Percentiles rank a stretch among this genome's conserved stretches.
Evolutionary conservation across 2,113 vertebrate species (phyloP).

Genomic region (Nesospiza acunhae): DNA sequence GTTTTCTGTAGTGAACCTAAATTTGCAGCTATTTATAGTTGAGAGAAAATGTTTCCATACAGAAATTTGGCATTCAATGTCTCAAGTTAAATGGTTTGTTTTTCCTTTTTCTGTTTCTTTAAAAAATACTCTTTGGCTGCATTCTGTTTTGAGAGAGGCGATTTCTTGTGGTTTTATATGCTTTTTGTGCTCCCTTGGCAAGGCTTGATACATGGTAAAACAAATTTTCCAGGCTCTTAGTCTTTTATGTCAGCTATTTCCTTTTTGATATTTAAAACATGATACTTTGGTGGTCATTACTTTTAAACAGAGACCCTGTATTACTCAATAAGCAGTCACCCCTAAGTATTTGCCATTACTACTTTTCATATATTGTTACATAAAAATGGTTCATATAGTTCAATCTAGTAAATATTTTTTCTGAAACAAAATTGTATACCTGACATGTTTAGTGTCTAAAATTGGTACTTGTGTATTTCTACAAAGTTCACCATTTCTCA

Average conservation of each 20-base stretch:
- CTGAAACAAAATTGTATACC: not conserved
- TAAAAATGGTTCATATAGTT: not conserved
- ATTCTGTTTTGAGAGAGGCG: conserved; percentile 29
- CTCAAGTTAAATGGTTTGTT: not conserved
- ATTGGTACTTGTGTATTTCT: not conserved
- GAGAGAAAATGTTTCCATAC: conserved; percentile 20
- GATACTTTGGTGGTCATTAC: conserved; percentile 13
- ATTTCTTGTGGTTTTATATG: not conserved
- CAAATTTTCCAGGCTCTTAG: conserved; percentile 55
- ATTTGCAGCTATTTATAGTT: conserved; percentile 46
- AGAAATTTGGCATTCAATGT: conserved; percentile 11
- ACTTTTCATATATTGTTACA: not conserved
- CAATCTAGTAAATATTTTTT: not conserved
- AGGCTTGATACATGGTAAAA: conserved; percentile 39
- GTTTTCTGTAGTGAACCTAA: conserved; percentile 22
- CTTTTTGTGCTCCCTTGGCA: conserved; percentile 62
- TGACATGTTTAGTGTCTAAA: not conserved
- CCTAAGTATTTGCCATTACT: not conserved
- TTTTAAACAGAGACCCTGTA: conserved; percentile 37
- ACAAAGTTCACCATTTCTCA: not conserved
- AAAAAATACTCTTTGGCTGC: not conserved
- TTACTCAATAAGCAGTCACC: conserved; percentile 14
- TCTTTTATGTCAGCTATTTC: conserved; percentile 57
- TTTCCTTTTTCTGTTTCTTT: not conserved
- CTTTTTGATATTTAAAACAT: conserved; percentile 36